Base-by-base conservation (phyloP, 2,888 invertebrate species). In the Strigamia maritima region DNA sequence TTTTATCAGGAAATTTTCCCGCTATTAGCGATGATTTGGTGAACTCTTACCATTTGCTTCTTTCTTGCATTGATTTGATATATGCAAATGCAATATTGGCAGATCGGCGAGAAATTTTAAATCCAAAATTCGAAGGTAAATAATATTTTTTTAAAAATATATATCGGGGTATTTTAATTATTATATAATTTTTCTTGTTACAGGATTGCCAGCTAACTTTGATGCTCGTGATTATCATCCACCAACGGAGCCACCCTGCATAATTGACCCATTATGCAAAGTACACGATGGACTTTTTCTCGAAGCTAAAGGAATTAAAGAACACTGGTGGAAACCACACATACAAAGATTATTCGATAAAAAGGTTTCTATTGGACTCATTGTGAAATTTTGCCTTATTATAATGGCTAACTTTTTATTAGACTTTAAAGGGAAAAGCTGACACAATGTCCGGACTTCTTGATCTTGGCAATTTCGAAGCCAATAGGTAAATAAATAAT, bases 1-100 rank as follows among this genome's bases (percentile, higher is more conserved):
- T 77, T 77, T 35, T 19, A 35, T 54, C n/a, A 88, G 94, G 93
- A 77, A 92, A 94, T 84, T 93, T 94, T 84, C 91, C 93, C 65
- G 91, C 91, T 79, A 93, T 94, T 31, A 93, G 93, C 76, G 94
- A 96, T 85, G 98, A 98, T 86, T 88, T 99, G 79, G 95, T 99
- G 1, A 95, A 94, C 85, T 97, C 95, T 81, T 96, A 94, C 85
- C 97, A 98, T 87, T 89, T 98, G 76, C 87, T 99, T 76, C 88
- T 97, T 80, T 94, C 95, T 80, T 94, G 95, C 85, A 90, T 97
- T 82, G 98, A 99, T 88, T 90, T 94, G 85, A 90, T 97, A 79
- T 98, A 93, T 87, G 90, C 90, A 80, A 97, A 97, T 88, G 94
- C 94, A 44, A 89, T 95, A 80, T 88, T 93, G 84, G 90, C 92